Base-by-base conservation (phyloP, 2,797 vertebrate species). In the Acrossocheilus fasciatus region DNA sequence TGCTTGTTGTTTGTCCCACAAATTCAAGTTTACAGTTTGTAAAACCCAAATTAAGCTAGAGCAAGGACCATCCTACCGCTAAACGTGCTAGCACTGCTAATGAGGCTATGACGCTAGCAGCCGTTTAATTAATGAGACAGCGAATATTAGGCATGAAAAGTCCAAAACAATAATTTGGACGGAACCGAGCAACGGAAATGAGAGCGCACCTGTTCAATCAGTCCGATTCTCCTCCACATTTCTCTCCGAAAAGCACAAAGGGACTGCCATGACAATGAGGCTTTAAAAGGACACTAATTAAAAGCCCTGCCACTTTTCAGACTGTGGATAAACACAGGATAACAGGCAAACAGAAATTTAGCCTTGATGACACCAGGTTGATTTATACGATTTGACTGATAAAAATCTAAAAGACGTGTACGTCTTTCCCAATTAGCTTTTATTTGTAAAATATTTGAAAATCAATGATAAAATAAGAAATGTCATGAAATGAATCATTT, bases 131-230 rank as follows among this genome's bases (percentile, higher is more conserved):
- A 59, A 59, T 59, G 66, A 79, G 75, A 85, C 83, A 70, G 75
- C 17, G 26, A 79, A 41, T 36, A 62, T 75, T 52, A 62, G 82
- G 43, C 70, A 69, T 80, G 69, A 50, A 77, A 76, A 52, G 73
- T 85, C 83, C 47, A 43, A 75, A 84, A 62, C 23, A 23, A 64
- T 68, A 1, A 76, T 78, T 78, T 78, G 86, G 62, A 45, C 52
- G 39, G 17, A 77, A 70, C 17, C 2, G 23, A 52, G n/a, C 54
- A 75, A 12, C 20, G 68, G 66, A 88, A 52, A 76, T 64, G 50
- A 75, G 57, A 77, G 72, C 26, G 36, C 89, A 88, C 88, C 87
- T 87, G 86, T 86, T 83, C 86, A 64, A 68, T 85, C 83, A 73
- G 66, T 70, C 66, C 36, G 83, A 79, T 57, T 87, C 88, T 87